Percentiles rank a stretch among this genome's conserved stretches.
Conservation (phyloP, 1,140 invertebrate species). For the Teleogryllus occipitalis region DNA sequence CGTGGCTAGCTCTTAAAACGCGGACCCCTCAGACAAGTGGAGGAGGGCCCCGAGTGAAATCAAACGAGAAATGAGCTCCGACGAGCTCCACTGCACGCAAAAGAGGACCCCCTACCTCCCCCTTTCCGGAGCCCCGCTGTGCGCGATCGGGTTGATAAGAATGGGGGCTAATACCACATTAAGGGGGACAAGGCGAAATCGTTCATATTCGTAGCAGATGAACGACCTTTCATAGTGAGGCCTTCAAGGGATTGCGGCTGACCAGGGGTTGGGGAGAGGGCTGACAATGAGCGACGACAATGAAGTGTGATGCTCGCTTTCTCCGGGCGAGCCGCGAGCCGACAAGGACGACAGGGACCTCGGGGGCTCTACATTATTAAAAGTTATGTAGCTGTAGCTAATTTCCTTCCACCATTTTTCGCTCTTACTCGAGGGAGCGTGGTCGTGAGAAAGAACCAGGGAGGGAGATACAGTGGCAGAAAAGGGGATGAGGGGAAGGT, state of each 20-base stretch:
- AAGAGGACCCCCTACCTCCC: not conserved
- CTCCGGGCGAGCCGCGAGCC: not conserved
- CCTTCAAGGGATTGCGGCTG: too few species aligned
- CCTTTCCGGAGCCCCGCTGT: not conserved
- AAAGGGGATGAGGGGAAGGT: not conserved
- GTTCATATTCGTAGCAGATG: not conserved
- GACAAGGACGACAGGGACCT: not conserved
- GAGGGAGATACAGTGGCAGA: not conserved
- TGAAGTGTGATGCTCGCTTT: not conserved
- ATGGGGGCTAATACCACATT: not conserved
- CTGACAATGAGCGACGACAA: too few species aligned
- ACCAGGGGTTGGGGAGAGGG: too few species aligned
- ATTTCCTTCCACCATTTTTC: not conserved
- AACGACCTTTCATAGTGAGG: not conserved
- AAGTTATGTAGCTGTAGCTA: not conserved
- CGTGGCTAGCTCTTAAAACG: not conserved
- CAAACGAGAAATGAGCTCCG: not conserved
- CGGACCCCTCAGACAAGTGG: not conserved
- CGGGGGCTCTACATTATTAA: not conserved
- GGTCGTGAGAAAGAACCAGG: not conserved
- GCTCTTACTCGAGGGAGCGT: not conserved
- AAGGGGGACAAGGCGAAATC: not conserved
- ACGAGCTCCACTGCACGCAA: not conserved
- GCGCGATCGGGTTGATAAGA: not conserved
- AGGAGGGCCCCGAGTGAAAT: not conserved